Percentiles rank a stretch among this genome's conserved stretches.
Conservation (phyloP, 1,140 invertebrate species). For the Trichomalopsis sarcophagae region DNA sequence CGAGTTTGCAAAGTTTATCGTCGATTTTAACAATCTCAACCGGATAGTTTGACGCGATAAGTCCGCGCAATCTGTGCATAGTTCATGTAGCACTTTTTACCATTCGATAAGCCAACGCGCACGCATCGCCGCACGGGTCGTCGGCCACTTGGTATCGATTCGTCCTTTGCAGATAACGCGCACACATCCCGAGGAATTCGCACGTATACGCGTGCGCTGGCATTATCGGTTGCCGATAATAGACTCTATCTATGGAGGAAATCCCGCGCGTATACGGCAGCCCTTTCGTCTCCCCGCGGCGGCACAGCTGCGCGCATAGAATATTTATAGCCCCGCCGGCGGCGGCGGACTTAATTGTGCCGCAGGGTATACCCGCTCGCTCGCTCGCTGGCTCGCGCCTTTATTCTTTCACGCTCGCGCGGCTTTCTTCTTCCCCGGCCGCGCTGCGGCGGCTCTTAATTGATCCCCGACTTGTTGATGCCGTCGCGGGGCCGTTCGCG, state of each 20-base stretch:
- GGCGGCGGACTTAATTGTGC: neutral
- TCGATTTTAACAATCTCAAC: neutral
- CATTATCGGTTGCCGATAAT: conserved; percentile 40
- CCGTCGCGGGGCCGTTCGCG: too few species aligned
- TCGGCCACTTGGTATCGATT: conserved; percentile 11
- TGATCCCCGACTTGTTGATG: conserved; percentile 19
- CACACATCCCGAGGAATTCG: neutral
- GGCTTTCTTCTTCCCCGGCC: conserved; percentile 8
- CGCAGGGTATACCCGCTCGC: neutral
- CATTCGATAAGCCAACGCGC: too few species aligned
- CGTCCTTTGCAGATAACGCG: neutral
- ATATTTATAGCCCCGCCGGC: neutral
- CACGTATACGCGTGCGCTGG: neutral
- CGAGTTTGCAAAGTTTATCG: neutral
- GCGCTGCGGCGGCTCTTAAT: neutral
- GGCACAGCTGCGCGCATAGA: neutral
- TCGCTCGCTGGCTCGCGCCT: too few species aligned
- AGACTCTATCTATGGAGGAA: neutral
- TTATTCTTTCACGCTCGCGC: neutral
- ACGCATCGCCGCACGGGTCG: too few species aligned
- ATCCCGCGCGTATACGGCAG: neutral
- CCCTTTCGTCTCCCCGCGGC: neutral
- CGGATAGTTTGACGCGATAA: neutral
- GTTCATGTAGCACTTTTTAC: too few species aligned
- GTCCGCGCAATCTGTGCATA: neutral